phyloP scores from a whole-genome alignment of 2,113 vertebrate genomes.

The Myiozetetes cayanensis region DNA sequence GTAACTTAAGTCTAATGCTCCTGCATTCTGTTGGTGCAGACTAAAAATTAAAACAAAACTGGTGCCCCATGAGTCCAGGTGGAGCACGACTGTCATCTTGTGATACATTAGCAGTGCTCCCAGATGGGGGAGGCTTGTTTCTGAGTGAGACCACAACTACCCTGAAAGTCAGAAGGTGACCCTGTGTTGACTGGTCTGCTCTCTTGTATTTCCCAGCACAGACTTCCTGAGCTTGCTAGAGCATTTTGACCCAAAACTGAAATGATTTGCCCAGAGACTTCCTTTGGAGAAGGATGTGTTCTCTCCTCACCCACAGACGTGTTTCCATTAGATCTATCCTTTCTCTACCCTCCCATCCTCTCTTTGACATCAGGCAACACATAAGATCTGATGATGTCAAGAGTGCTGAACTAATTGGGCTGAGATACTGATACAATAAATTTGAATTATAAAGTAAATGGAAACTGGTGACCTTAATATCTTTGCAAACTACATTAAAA shows the following conservation, averaged over 20 bases:
- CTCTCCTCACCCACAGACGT: neutral
- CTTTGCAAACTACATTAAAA: neutral
- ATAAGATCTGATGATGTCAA: neutral
- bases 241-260: neutral
- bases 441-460: neutral
- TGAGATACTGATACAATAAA: neutral
- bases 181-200: neutral
- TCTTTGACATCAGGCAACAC: neutral
- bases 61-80: accelerated
- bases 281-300: neutral
- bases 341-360: neutral
- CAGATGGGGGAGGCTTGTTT: accelerated
- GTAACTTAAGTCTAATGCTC: neutral
- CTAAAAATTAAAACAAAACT: neutral
- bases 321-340: neutral
- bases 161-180: neutral
- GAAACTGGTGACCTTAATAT: neutral
- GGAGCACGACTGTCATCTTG: neutral
- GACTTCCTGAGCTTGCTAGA: neutral
- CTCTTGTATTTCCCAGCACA: neutral
- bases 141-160: neutral
- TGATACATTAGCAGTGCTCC: neutral
- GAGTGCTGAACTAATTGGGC: neutral
- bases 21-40: neutral
- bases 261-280: neutral